Base-by-base conservation (phyloP, 1,140 invertebrate species). In the Spodoptera frugiperda region DNA sequence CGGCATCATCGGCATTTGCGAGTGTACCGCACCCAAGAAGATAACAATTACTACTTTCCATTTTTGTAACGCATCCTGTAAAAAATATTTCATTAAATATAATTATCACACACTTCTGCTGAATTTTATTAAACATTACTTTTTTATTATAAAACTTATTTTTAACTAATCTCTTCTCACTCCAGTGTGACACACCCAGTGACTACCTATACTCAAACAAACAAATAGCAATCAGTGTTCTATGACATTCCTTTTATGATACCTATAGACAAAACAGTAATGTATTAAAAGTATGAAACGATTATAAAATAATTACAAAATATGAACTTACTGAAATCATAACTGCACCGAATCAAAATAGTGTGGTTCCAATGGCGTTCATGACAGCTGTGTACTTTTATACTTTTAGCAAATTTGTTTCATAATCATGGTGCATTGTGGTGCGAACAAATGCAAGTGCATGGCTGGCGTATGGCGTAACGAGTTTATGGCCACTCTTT, bases 11-110 rank as follows among this genome's bases (percentile, higher is more conserved):
- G 19, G 61, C 10, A 78, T 76, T 46, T 77, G 76, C 14, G 53
- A 25, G 57, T 49, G 30, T 19, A 67, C 44, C 17, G 9, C 76
- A n/a, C 44, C 44, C 44, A 67, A 21, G 1, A 48, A 21, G 14
- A 71, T 57, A 10, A 61, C 12, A 25, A 49, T 61, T 44, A 49
- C 44, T 51, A 48, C 55, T 17, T 8, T 51, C 71, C 71, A 74
- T 74, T 30, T 74, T 61, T n/a, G 54, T 74, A 54, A 55, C 51
- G 46, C n/a, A 61, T 49, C 21, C 71, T 74, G 57, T 1, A 74
- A 74, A 6, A 74, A 57, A 21, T 39, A 39, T 39, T 39, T 4
- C 33, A 39, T 39, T 39, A 2, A n/a, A n/a, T n/a, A n/a, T n/a
- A n/a, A n/a, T n/a, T n/a, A n/a, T n/a, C n/a, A n/a, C n/a, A n/a